These are phyloP conservation scores for Semotilus atromaculatus DNA, from an alignment of 2,797 vertebrate genomes.

Conservation along the genomic window DNA sequence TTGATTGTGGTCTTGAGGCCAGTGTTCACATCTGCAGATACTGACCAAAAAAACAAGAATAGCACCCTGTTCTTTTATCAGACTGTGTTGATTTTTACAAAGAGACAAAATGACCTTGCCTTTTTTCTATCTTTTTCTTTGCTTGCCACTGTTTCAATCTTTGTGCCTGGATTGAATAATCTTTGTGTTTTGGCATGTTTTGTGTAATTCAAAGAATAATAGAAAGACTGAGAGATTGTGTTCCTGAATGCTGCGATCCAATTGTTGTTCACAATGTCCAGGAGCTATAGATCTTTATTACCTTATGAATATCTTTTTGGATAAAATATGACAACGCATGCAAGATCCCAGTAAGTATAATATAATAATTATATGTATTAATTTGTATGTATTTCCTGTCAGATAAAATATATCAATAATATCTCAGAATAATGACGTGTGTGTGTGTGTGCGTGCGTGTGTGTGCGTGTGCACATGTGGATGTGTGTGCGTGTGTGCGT, in stretches of 20 bases:
- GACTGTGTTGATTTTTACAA: not conserved
- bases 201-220: slow-evolving; percentile 7
- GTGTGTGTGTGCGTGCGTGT: not conserved
- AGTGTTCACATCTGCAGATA: not conserved
- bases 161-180: too few relatives aligned
- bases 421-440: not conserved
- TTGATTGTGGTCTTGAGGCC: not conserved
- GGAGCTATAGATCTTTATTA: not conserved
- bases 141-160: not conserved
- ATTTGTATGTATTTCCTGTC: not conserved
- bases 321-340: not conserved
- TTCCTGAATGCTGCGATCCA: not conserved
- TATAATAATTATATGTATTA: not conserved
- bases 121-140: not conserved
- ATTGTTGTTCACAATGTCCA: not conserved
- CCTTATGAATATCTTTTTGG: slow-evolving; percentile 1
- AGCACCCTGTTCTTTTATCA: not conserved
- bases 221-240: slow-evolving; percentile 4
- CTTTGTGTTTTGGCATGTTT: not conserved
- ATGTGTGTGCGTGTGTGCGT: too few relatives aligned
- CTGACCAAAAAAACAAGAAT: too few relatives aligned
- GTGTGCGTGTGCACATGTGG: too few relatives aligned
- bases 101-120: not conserved
- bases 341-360: not conserved
- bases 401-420: not conserved